phyloP scores from a whole-genome alignment of 2,888 invertebrate genomes.

The Pilophorus perplexus region DNA sequence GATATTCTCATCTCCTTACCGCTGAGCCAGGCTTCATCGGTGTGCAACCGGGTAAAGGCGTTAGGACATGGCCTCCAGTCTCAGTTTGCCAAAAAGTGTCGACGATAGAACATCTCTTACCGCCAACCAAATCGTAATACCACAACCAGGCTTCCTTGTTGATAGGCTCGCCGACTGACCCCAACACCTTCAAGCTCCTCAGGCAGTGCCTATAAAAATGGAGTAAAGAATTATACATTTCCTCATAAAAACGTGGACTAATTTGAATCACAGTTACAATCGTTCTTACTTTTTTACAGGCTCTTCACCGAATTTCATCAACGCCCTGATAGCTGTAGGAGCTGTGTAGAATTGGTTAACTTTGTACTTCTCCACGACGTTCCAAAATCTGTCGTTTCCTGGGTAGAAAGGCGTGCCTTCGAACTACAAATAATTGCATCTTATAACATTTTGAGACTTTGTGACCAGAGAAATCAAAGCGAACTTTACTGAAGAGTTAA shows the following conservation, averaged over 20 bases:
- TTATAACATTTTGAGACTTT: too few species aligned
- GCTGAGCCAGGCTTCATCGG: slow-evolving; percentile 98
- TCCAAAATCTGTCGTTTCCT: slow-evolving; percentile 90
- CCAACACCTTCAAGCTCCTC: slow-evolving; percentile 72
- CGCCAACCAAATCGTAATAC: slow-evolving; percentile 84
- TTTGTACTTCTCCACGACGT: slow-evolving; percentile 86
- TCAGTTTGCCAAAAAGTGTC: slow-evolving; percentile 99
- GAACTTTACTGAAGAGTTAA: too few species aligned
- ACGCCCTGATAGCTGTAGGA: slow-evolving; percentile 92
- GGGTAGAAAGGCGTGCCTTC: slow-evolving; percentile 98
- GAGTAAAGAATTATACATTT: not conserved
- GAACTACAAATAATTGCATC: slow-evolving; percentile 68
- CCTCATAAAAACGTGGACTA: not conserved
- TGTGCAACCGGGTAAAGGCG: slow-evolving; percentile 92
- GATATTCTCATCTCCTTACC: too few species aligned
- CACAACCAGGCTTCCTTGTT: slow-evolving; percentile 98
- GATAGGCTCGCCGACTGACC: slow-evolving; percentile 98
- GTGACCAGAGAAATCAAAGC: too few species aligned
- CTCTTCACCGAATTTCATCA: slow-evolving; percentile 92
- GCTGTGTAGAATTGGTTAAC: slow-evolving; percentile 97
- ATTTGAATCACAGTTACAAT: not conserved
- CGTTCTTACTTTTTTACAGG: slow-evolving; percentile 66
- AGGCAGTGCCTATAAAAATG: slow-evolving; percentile 65
- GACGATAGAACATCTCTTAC: slow-evolving; percentile 81
- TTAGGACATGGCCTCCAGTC: slow-evolving; percentile 96